Percentiles rank a stretch among this genome's conserved stretches.
Evolutionary conservation across 2,113 vertebrate genomes (phyloP).

Genomic region (Apodemus sylvaticus): DNA sequence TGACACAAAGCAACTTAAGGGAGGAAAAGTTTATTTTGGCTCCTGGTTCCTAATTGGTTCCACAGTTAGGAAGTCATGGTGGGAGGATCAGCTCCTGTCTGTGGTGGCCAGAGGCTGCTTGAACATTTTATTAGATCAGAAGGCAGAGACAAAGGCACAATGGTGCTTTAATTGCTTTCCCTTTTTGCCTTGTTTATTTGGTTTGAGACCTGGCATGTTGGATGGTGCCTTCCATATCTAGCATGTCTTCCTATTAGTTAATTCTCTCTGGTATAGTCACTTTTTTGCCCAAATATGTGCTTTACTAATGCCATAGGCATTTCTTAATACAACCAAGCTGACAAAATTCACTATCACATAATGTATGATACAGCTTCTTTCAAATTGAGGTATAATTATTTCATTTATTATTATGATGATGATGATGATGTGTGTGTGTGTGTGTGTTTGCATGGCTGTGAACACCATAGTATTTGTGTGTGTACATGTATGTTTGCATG

Average conservation of each 20-base stretch:
- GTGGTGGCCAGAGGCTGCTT: neutral
- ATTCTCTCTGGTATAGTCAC: neutral
- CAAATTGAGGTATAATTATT: neutral
- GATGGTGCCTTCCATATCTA: neutral
- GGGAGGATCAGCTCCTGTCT: neutral
- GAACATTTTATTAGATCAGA: neutral
- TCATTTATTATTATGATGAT: neutral
- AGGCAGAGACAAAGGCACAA: neutral
- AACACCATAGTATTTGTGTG: too few species aligned
- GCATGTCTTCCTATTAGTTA: neutral
- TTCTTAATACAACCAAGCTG: neutral
- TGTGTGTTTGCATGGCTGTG: too few species aligned
- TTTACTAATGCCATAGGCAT: neutral
- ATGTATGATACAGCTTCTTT: neutral
- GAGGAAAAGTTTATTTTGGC: neutral
- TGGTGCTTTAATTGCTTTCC: neutral
- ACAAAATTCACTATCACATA: neutral
- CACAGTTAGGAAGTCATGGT: neutral
- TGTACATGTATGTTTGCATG: too few species aligned
- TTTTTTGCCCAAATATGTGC: neutral
- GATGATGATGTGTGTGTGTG: too few species aligned
- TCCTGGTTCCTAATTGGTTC: too few species aligned
- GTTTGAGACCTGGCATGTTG: neutral
- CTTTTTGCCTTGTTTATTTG: neutral
- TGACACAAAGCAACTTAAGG: neutral